These are phyloP conservation scores for Goniozus legneri DNA, from an alignment of 1,140 invertebrate genomes.

Conservation along the genomic window DNA sequence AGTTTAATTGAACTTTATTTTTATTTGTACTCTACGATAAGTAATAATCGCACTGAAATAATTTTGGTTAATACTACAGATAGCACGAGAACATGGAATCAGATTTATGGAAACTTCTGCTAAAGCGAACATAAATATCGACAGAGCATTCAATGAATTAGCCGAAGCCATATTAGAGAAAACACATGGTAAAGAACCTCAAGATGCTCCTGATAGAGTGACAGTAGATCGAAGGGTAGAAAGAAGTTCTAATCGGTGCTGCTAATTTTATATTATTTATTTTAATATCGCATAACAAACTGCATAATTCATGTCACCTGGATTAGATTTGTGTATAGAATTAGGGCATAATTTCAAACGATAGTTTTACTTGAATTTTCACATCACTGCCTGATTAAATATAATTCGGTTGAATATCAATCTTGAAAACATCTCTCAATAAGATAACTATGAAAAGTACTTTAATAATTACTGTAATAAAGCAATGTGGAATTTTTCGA, in stretches of 20 bases:
- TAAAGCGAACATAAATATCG: slow-evolving; percentile 97
- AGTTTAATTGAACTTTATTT: slow-evolving; percentile 4
- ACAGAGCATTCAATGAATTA: slow-evolving; percentile 93
- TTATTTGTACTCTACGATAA: slow-evolving; percentile 1
- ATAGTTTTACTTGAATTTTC: slow-evolving; percentile 27
- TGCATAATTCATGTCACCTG: slow-evolving; percentile 29
- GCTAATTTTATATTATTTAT: slow-evolving; percentile 46
- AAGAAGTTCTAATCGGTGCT: slow-evolving; percentile 51
- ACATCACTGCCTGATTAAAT: slow-evolving; percentile 29
- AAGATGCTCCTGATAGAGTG: slow-evolving; percentile 66
- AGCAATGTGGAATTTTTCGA: slow-evolving; percentile 11
- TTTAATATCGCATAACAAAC: slow-evolving; percentile 30
- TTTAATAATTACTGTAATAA: not conserved
- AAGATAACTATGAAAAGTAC: not conserved
- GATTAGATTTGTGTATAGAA: slow-evolving; percentile 30
- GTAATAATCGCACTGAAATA: not conserved
- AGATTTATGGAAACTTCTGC: slow-evolving; percentile 99
- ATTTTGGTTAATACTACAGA: slow-evolving; percentile 58
- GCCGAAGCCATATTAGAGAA: slow-evolving; percentile 95
- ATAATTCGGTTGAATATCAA: slow-evolving; percentile 12
- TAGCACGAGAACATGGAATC: slow-evolving; percentile 96
- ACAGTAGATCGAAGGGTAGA: slow-evolving; percentile 61
- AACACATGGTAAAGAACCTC: slow-evolving; percentile 65
- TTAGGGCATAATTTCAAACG: slow-evolving; percentile 31
- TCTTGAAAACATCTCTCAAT: slow-evolving; percentile 7